phyloP scores from a whole-genome alignment of 2,113 vertebrate genomes.

The Caracal caracal region DNA sequence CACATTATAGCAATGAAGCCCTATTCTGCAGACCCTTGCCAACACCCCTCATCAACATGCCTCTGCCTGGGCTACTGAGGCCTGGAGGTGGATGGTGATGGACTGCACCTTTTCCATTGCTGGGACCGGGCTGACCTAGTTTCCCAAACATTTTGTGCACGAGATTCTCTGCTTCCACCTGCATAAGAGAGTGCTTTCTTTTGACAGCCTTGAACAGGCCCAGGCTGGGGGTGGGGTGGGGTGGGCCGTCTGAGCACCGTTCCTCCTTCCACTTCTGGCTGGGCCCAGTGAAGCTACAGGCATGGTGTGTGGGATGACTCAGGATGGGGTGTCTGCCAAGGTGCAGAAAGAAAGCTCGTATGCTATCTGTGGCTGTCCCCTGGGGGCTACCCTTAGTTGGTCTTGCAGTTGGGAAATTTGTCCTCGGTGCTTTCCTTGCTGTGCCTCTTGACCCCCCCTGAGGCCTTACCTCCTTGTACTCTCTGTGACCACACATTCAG shows the following conservation, averaged over 20 bases:
- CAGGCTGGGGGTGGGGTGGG: background rate
- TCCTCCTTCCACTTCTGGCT: background rate
- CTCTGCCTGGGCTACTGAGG: background rate
- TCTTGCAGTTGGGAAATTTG: background rate
- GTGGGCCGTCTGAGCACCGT: background rate
- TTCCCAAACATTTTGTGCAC: background rate
- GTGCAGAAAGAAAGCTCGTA: background rate
- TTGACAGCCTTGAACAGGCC: background rate
- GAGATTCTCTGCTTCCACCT: background rate
- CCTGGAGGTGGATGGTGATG: background rate
- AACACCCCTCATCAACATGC: background rate
- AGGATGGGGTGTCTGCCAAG: background rate
- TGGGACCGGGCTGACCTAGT: background rate
- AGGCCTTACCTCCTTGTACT: background rate
- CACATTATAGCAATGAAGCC: background rate
- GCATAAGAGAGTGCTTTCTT: background rate
- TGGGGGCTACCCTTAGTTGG: no score
- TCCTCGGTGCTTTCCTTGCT: background rate
- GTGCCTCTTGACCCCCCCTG: background rate
- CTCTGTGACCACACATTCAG: background rate
- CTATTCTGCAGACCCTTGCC: background rate
- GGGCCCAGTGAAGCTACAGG: background rate
- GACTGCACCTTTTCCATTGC: background rate
- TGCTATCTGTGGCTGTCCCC: background rate
- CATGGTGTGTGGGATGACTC: background rate